Percentiles rank a stretch among this genome's conserved stretches.
Evolutionary conservation across 2,113 vertebrate species (phyloP).

Genomic region (Bettongia penicillata): DNA sequence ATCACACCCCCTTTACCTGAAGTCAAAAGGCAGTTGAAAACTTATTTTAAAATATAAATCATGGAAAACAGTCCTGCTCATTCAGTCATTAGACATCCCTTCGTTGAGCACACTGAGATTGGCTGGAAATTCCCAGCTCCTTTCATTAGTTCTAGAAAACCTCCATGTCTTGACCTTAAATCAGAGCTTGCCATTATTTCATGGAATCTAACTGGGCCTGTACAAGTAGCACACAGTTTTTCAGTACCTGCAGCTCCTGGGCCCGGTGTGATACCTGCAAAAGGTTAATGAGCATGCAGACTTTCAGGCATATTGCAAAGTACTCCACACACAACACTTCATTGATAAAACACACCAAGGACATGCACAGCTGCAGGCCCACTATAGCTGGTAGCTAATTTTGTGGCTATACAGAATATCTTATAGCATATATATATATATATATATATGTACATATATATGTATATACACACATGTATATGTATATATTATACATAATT

Average conservation of each 20-base stretch:
- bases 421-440: not conserved
- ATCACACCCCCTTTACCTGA: not conserved
- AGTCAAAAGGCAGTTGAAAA: not conserved
- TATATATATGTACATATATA: too few relatives aligned
- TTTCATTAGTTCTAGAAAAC: not conserved
- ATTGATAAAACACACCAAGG: slow-evolving; percentile 72
- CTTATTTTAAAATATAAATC: slow-evolving; percentile 1
- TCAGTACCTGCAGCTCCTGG: slow-evolving; percentile 73
- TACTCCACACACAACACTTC: slow-evolving; percentile 73
- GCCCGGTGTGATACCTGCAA: slow-evolving; percentile 78
- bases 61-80: not conserved
- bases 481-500: not conserved
- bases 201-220: not conserved
- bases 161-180: slow-evolving; percentile 4
- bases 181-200: not conserved
- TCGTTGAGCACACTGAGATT: not conserved
- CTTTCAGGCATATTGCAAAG: slow-evolving; percentile 73
- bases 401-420: slow-evolving; percentile 24
- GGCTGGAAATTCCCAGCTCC: not conserved
- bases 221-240: slow-evolving; percentile 51
- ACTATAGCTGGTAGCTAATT: slow-evolving; percentile 75
- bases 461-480: too few relatives aligned
- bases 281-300: slow-evolving; percentile 82
- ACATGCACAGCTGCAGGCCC: slow-evolving; percentile 82
- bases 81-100: not conserved